Evolutionary conservation across 2,888 invertebrate species (phyloP).

Genomic region (Dusona sp.): DNA sequence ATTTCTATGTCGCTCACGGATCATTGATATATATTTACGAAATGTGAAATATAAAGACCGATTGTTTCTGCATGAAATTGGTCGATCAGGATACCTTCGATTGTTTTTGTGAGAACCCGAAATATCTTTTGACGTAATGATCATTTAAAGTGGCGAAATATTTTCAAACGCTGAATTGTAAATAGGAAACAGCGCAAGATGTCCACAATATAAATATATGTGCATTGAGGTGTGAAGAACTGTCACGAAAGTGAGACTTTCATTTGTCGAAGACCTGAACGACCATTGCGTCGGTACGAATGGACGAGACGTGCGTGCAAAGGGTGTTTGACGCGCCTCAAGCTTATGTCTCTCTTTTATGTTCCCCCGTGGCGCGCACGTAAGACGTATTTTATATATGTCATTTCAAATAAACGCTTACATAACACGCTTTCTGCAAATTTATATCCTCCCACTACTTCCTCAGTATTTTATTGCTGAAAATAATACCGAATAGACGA

Average conservation of each 20-base stretch:
- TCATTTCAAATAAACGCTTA: slow-evolving; percentile 31
- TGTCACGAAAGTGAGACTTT: slow-evolving; percentile 29
- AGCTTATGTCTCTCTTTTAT: slow-evolving; percentile 33
- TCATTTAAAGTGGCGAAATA: neutral
- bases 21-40: neutral
- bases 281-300: slow-evolving; percentile 50
- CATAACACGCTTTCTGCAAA: slow-evolving; percentile 15
- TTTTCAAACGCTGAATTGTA: neutral
- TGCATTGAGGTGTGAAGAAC: slow-evolving; percentile 8
- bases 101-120: neutral
- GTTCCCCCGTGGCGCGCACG: slow-evolving; percentile 20
- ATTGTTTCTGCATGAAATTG: neutral
- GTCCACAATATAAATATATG: neutral
- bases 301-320: slow-evolving; percentile 29
- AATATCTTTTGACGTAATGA: neutral
- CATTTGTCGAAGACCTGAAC: slow-evolving; percentile 25
- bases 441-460: neutral
- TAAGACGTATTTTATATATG: slow-evolving; percentile 3
- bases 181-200: neutral
- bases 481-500: neutral
- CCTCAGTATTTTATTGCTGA: neutral
- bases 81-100: neutral
- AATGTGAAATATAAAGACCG: neutral
- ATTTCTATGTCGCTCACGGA: slow-evolving; percentile 19
- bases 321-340: slow-evolving; percentile 48